Conservation (phyloP, 2,113 vertebrate genomes). For the Microtus oregoni region DNA sequence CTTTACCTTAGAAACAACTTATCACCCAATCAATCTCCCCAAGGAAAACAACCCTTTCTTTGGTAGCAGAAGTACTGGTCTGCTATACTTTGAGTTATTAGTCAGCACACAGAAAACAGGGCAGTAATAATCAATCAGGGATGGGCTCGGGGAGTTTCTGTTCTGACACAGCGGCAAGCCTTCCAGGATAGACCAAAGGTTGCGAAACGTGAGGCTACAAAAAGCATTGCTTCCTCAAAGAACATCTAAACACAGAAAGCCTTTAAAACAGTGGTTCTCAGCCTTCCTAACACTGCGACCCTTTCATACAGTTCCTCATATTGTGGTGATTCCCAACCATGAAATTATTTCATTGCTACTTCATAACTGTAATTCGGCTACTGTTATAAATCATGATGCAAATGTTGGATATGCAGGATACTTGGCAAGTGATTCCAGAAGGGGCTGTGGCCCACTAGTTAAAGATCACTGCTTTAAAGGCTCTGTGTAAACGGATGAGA, state of each 20-base stretch:
- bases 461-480: neutral
- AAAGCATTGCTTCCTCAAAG: neutral
- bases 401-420: neutral
- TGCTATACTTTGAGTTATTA: neutral
- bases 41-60: slow-evolving; percentile 9
- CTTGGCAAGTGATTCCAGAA: neutral
- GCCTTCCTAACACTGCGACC: neutral
- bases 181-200: neutral
- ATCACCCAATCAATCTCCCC: neutral
- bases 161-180: neutral
- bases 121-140: neutral
- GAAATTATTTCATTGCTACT: neutral
- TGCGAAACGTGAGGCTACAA: neutral
- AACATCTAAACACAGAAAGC: neutral
- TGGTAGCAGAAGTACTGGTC: neutral
- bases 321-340: neutral
- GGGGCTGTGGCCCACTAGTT: neutral
- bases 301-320: neutral
- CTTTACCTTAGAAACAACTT: neutral
- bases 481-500: neutral
- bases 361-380: neutral
- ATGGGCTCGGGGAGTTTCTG: neutral
- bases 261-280: neutral
- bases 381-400: neutral
- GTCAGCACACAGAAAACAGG: neutral